These are phyloP conservation scores for Muricea muricata DNA, from an alignment of 92 coral and sea anemone species.

Conservation along the genomic window DNA sequence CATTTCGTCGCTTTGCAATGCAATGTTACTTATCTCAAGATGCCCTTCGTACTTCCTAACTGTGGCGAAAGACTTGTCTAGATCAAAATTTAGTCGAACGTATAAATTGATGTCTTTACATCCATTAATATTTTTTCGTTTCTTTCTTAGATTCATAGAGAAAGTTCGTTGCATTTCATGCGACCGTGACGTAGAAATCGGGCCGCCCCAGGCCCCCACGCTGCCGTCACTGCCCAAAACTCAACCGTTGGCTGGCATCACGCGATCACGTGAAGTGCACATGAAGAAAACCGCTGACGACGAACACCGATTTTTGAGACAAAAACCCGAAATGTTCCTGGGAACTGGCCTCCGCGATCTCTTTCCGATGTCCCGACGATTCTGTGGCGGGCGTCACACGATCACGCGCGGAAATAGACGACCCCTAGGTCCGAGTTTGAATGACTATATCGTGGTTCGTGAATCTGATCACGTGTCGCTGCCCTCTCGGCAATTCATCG, in stretches of 20 bases:
- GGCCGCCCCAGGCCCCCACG: background rate
- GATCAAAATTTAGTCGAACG: too few species aligned
- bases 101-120: too few species aligned
- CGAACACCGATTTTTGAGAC: conserved; percentile 78
- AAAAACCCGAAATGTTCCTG: conserved; percentile 83
- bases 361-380: conserved; percentile 89
- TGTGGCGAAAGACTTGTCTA: too few species aligned
- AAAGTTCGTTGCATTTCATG: conserved; percentile 95
- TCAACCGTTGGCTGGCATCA: conserved; percentile 80
- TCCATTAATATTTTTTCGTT: background rate
- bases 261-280: conserved; percentile 72
- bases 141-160: conserved; percentile 60
- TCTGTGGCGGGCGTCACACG: conserved; percentile 97
- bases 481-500: conserved; percentile 87
- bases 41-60: too few species aligned
- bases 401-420: conserved; percentile 93
- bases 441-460: conserved; percentile 84
- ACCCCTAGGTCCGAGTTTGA: conserved; percentile 79
- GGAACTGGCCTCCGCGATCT: conserved; percentile 88
- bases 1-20: too few species aligned
- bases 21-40: too few species aligned
- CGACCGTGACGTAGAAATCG: conserved; percentile 86
- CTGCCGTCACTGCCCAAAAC: conserved; percentile 70
- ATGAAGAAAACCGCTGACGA: conserved; percentile 88
- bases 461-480: conserved; percentile 79